Percentiles rank a stretch among this genome's conserved stretches.
Conservation (phyloP, 2,888 invertebrate species). For the Caenorhabditis becei region DNA sequence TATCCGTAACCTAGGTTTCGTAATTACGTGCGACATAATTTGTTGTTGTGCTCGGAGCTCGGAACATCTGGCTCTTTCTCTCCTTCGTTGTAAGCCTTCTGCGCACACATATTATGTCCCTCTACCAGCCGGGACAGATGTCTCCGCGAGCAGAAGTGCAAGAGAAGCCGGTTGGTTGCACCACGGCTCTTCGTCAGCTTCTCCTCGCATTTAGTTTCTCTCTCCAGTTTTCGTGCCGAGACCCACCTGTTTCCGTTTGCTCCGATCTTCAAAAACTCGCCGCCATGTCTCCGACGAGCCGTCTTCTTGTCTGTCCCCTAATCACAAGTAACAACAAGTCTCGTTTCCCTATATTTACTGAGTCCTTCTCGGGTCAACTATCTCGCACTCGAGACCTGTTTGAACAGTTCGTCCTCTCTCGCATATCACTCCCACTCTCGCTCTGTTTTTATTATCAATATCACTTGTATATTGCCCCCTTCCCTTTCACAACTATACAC, state of each 20-base stretch:
- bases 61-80: constrained; percentile 43
- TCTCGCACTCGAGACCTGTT: constrained; percentile 37
- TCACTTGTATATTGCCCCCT: constrained; percentile 22
- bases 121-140: constrained; percentile 40
- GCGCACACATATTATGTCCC: constrained; percentile 24
- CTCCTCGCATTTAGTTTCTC: neutral
- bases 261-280: constrained; percentile 12
- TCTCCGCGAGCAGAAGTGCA: constrained; percentile 7
- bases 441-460: constrained; percentile 39
- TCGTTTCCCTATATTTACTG: constrained; percentile 31
- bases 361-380: constrained; percentile 47
- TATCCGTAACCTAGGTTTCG: constrained; percentile 19
- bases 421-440: neutral
- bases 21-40: constrained; percentile 53
- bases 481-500: constrained; percentile 25
- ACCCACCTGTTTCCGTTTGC: constrained; percentile 24
- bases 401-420: constrained; percentile 26
- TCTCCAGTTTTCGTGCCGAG: neutral
- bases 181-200: neutral
- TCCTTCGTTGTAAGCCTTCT: constrained; percentile 22
- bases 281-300: constrained; percentile 23
- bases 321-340: constrained; percentile 57
- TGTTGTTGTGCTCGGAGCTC: constrained; percentile 36
- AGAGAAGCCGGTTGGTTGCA: constrained; percentile 33
- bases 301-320: constrained; percentile 40